Conservation (phyloP, 2,113 vertebrate species). For the Rattus norvegicus region GRCr8 NC_086029.1:60805501-60806000, state of each 20-base stretch:
- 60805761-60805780: neutral
- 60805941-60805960: neutral
- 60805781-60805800: neutral
- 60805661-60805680: neutral
- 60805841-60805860: neutral
- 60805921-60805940: neutral
- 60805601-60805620: neutral
- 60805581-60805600: neutral
- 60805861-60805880: rapidly evolving
- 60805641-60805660: neutral
- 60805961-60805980: no score
- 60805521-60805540: neutral
- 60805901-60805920: neutral
- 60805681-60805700: neutral
- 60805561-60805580: neutral
- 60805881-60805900: no score
- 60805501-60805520: neutral
- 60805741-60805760: neutral
- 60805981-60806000: neutral
- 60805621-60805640: neutral
- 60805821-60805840: no score
- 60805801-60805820: neutral
- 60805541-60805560: neutral
- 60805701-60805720: neutral
- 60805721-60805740: neutral